Evolutionary conservation across 2,113 vertebrate genomes (phyloP).

Genomic region (Azemiops feae): DNA sequence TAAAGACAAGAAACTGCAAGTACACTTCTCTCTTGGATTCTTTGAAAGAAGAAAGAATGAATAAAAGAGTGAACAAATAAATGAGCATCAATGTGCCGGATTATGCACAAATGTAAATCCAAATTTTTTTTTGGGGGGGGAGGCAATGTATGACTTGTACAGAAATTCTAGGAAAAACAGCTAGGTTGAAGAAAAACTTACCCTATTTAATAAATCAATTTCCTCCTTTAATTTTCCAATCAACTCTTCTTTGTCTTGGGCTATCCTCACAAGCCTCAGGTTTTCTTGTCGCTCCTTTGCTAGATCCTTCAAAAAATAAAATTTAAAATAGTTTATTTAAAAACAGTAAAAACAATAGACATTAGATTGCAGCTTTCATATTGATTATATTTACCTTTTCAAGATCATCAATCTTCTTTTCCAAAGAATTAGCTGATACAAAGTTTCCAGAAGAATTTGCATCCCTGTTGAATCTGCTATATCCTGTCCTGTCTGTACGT

Average conservation of each 20-base stretch:
- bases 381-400: constrained; percentile 78
- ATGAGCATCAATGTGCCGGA: not conserved
- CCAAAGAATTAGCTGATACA: constrained; percentile 72
- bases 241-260: constrained; percentile 92
- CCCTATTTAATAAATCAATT: constrained; percentile 94
- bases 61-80: not conserved
- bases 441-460: constrained; percentile 68
- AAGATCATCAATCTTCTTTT: constrained; percentile 91
- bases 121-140: not conserved
- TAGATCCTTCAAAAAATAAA: constrained; percentile 79
- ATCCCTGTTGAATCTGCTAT: constrained; percentile 77
- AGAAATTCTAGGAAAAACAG: not conserved
- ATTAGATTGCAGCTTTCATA: not conserved
- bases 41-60: not conserved
- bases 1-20: not conserved
- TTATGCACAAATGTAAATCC: not conserved
- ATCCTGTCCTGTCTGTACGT: constrained; percentile 70
- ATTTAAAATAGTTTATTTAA: not conserved
- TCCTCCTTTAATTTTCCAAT: constrained; percentile 93
- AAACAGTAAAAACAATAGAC: not conserved
- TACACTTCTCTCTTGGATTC: not conserved
- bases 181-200: constrained; percentile 66
- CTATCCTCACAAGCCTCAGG: constrained; percentile 76
- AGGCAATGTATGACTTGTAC: not conserved
- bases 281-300: constrained; percentile 88